Evolutionary conservation across 2,797 vertebrate species (phyloP), one percentile per base, ranked within the genome.

Genomic region (Sebastes miniatus): DNA sequence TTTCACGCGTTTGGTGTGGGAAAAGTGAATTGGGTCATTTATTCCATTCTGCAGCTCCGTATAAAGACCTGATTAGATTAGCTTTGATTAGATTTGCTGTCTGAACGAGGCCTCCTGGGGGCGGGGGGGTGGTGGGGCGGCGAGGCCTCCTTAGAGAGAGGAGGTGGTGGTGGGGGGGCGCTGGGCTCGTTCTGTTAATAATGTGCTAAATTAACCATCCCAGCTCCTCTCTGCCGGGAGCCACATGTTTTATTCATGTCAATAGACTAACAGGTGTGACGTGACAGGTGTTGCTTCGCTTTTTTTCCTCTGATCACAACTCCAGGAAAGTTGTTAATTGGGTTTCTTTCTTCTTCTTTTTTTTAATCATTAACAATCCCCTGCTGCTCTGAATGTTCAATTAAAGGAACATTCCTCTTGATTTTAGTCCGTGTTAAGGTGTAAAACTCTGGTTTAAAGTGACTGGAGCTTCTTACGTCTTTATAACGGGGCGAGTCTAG

Each of bases 171-270:
- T 4, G 62, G 64, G 56, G 75, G 58, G 66, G 67, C 1, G 65
- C 36, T 12, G 74, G 79, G 81, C 72, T 88, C 27, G 69, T 87
- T 84, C 87, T 79, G 90, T 83, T 92, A 92, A 93, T 93, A 91
- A 91, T 69, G 78, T 88, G 88, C 91, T 93, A 87, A 91, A 93
- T 92, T 86, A 93, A 92, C 83, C 86, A 80, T 87, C 76, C 58
- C 14, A 32, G 86, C 89, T 80, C 68, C 66, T 71, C 81, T 83
- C 82, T 73, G 85, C 84, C 57, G 69, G 81, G 85, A 83, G 87
- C 81, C 1, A 71, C 90, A 92, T 92, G 84, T 89, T 92, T 94
- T 90, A 92, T 94, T 93, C 90, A 93, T 92, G 83, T 75, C 79
- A 81, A 52, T 58, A 84, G 89, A 77, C 64, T 67, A 89, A 86